phyloP scores from a whole-genome alignment of 2,113 vertebrate genomes.

The Regulus satrapa region DNA sequence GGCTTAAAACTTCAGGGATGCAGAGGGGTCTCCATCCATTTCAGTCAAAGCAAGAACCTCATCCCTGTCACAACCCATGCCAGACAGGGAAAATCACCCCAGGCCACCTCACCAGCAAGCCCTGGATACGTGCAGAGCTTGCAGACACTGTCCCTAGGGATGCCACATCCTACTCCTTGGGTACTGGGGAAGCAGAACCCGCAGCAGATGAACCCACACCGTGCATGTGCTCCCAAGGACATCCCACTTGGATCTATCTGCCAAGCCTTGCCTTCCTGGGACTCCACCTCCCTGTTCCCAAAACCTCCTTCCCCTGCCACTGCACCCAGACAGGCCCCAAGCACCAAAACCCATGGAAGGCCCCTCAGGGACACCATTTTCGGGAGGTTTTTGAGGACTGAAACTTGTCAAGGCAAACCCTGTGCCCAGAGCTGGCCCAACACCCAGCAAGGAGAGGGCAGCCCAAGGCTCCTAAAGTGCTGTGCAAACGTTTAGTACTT shows the following conservation, averaged over 20 bases:
- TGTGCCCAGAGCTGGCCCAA: not conserved
- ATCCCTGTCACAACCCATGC: not conserved
- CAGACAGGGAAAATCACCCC: not conserved
- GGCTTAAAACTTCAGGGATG: not conserved
- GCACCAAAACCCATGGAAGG: not conserved
- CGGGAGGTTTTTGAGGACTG: not conserved
- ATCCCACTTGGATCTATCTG: not conserved
- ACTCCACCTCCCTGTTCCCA: not conserved
- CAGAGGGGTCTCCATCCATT: not conserved
- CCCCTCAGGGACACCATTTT: not conserved
- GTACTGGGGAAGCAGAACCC: not conserved
- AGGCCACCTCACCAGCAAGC: not conserved
- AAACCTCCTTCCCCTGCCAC: not conserved
- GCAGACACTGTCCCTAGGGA: not conserved
- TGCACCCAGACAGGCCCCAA: not conserved
- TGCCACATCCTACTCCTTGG: not conserved
- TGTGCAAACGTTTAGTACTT: not conserved
- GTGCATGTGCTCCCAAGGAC: fast-evolving
- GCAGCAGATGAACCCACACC: fast-evolving
- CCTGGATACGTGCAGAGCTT: not conserved
- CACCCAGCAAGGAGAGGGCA: not conserved
- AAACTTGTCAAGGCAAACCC: not conserved
- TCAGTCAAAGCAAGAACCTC: not conserved
- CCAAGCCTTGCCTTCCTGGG: not conserved
- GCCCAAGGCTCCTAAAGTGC: conserved; percentile 23